These are phyloP conservation scores for Herpetotheres cachinnans DNA, from an alignment of 2,113 vertebrate species.

Conservation along the genomic window DNA sequence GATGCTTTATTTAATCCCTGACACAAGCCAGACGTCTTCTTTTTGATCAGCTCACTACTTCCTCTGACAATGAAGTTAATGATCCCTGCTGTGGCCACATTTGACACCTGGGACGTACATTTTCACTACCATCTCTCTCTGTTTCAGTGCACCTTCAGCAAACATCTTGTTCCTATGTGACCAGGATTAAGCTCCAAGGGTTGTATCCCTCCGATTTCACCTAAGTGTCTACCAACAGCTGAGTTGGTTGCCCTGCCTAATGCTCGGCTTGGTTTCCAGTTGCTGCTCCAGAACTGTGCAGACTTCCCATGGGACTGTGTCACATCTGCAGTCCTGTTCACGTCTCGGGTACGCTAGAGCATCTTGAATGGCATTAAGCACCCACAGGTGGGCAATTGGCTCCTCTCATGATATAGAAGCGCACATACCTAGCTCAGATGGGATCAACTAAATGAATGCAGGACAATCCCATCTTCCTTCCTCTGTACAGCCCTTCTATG, in stretches of 20 bases:
- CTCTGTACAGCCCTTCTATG: neutral
- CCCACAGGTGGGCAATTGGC: neutral
- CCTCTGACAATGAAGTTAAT: neutral
- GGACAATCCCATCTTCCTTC: neutral
- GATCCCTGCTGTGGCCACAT: neutral
- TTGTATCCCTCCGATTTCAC: accelerated
- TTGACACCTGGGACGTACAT: neutral
- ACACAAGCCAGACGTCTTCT: neutral
- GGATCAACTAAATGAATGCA: neutral
- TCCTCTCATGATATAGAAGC: neutral
- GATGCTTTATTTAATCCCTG: neutral
- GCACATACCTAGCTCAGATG: neutral
- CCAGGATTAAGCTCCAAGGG: neutral
- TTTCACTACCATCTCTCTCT: neutral
- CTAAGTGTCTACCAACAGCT: too few relatives aligned
- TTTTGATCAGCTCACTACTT: neutral
- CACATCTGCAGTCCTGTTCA: neutral
- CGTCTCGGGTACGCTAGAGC: neutral
- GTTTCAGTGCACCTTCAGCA: neutral
- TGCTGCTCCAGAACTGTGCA: neutral
- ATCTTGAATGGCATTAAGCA: accelerated
- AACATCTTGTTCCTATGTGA: neutral
- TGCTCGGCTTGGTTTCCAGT: neutral
- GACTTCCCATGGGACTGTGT: neutral
- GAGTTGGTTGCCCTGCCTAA: neutral